phyloP scores from a whole-genome alignment of 2,113 vertebrate genomes.

The Periophthalmodon schlosseri region DNA sequence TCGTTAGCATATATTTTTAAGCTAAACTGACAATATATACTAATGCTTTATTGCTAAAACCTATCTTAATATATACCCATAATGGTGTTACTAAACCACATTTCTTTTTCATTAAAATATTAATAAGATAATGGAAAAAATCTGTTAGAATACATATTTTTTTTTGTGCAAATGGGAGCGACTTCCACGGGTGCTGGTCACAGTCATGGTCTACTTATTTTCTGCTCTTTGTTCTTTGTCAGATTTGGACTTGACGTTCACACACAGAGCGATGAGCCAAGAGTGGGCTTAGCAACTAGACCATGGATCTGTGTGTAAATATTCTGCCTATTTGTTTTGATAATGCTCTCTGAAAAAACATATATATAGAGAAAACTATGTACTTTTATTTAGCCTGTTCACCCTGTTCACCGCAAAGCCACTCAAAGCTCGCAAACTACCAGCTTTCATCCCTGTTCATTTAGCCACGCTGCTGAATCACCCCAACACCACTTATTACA shows the following conservation, averaged over 20 bases:
- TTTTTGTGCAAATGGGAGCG: not conserved
- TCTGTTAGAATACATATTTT: not conserved
- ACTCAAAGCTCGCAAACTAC: conserved; percentile 14
- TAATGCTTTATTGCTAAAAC: conserved; percentile 23
- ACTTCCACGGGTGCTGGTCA: conserved; percentile 12
- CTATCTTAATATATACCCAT: conserved; percentile 15
- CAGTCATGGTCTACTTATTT: conserved; percentile 40
- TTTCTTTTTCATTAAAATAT: conserved; percentile 24
- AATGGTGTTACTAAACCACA: conserved; percentile 56
- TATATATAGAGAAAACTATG: conserved; percentile 15
- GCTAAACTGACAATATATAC: conserved; percentile 20
- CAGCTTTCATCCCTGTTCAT: conserved; percentile 36
- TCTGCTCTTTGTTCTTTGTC: conserved; percentile 44
- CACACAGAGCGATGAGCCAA: conserved; percentile 19
- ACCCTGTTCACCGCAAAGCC: not conserved
- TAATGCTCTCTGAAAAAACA: not conserved
- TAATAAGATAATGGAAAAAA: not conserved
- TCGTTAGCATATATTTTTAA: conserved; percentile 36
- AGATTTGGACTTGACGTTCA: conserved; percentile 18
- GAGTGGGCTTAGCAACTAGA: conserved; percentile 18
- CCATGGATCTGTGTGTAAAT: conserved; percentile 28
- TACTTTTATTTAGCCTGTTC: not conserved
- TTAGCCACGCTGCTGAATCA: conserved; percentile 38
- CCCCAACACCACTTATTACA: conserved; percentile 32
- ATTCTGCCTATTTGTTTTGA: conserved; percentile 18